These are phyloP conservation scores for Thaumetopoea pityocampa DNA, from an alignment of 1,140 invertebrate genomes.

Conservation along the genomic window DNA sequence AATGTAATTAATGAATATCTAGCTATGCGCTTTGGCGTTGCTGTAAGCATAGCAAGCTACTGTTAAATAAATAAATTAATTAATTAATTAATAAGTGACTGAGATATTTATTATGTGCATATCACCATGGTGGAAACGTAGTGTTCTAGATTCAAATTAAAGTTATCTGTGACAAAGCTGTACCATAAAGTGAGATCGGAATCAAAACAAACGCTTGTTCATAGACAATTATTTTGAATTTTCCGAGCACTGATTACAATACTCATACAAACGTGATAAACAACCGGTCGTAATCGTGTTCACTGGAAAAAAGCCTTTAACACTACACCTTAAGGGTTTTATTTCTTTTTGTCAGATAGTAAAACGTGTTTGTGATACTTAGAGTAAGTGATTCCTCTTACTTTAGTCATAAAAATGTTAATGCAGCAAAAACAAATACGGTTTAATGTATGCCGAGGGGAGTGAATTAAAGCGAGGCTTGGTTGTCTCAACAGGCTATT, in stretches of 20 bases:
- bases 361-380: slow-evolving; percentile 27
- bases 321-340: background rate
- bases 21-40: too few relatives aligned
- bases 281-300: background rate
- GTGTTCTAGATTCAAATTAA: too few relatives aligned
- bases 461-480: slow-evolving; percentile 48
- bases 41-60: too few relatives aligned
- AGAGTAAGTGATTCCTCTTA: slow-evolving; percentile 53
- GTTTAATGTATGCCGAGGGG: slow-evolving; percentile 63
- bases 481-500: slow-evolving; percentile 3
- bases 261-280: background rate
- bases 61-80: too few relatives aligned
- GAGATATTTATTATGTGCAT: too few relatives aligned
- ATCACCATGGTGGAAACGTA: too few relatives aligned
- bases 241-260: slow-evolving; percentile 10
- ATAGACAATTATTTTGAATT: slow-evolving; percentile 13
- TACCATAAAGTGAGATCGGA: slow-evolving; percentile 6
- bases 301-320: background rate
- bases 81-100: too few relatives aligned
- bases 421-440: slow-evolving; percentile 67
- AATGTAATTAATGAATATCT: too few relatives aligned
- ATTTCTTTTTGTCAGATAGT: background rate
- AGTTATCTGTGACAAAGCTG: too few relatives aligned
- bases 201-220: slow-evolving; percentile 15
- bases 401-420: slow-evolving; percentile 73